Conservation (phyloP, 2,113 vertebrate genomes). For the Mustela nigripes region DNA sequence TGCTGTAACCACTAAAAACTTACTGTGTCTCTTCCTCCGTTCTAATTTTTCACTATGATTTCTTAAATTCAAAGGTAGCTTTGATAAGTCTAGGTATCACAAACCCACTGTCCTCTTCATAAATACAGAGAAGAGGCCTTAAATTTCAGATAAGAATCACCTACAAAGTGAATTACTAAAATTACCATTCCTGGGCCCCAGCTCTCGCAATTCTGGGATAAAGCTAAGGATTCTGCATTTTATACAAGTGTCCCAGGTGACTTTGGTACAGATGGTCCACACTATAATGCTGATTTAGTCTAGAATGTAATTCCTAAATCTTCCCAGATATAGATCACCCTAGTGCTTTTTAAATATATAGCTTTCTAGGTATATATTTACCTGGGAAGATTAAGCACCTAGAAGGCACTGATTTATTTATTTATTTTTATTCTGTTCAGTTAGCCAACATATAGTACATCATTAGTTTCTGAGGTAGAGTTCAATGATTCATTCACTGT, state of each 20-base stretch:
- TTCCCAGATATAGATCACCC: neutral
- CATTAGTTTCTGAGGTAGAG: no score
- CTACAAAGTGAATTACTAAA: neutral
- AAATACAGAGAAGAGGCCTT: neutral
- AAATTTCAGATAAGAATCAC: slow-evolving; percentile 2
- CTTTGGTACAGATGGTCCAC: neutral
- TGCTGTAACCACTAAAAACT: neutral
- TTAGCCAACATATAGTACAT: no score
- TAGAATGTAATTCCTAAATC: neutral
- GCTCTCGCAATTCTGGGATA: neutral
- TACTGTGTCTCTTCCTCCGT: neutral
- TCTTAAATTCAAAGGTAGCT: slow-evolving; percentile 15
- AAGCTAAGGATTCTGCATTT: neutral
- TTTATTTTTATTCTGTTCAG: no score
- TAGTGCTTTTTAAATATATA: neutral
- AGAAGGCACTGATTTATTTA: neutral
- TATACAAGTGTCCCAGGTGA: neutral
- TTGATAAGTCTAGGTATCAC: neutral
- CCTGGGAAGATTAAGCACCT: neutral
- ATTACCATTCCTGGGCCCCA: neutral
- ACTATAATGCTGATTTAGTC: neutral
- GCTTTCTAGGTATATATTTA: neutral
- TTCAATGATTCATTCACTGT: no score
- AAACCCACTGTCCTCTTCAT: neutral
- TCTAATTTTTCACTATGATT: neutral